Evolutionary conservation across 2,113 vertebrate genomes (phyloP).

Genomic region (Notiomystis cincta): DNA sequence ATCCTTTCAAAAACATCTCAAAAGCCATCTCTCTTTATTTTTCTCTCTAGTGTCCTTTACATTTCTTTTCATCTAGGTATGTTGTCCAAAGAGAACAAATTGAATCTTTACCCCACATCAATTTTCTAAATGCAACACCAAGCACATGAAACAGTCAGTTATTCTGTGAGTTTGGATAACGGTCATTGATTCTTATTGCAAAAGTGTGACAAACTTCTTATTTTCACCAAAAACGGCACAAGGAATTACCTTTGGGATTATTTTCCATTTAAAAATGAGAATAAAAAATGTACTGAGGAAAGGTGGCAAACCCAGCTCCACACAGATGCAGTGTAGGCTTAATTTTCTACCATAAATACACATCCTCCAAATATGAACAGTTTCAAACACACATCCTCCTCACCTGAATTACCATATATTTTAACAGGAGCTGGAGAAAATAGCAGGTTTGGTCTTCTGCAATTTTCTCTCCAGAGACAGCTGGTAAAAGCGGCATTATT

Average conservation of each 20-base stretch:
- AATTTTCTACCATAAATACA: background rate
- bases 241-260: background rate
- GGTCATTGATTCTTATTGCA: background rate
- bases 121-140: background rate
- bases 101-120: background rate
- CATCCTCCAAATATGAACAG: background rate
- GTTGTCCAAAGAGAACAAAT: background rate
- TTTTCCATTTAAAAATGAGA: background rate
- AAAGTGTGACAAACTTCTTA: background rate
- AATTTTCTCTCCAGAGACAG: conserved; percentile 86
- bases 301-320: background rate
- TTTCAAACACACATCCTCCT: background rate
- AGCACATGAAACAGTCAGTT: background rate
- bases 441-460: conserved; percentile 92
- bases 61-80: background rate
- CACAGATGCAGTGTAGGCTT: accelerated
- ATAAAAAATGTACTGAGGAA: background rate
- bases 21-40: background rate
- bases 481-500: conserved; percentile 89
- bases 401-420: conserved; percentile 96
- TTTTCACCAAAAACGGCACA: background rate
- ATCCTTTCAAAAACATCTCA: background rate
- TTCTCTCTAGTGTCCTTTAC: background rate
- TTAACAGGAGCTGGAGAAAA: conserved; percentile 91
- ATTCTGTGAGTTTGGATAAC: background rate